Conservation (phyloP, 2,888 invertebrate genomes). For the Cheiracanthium punctorium region DNA sequence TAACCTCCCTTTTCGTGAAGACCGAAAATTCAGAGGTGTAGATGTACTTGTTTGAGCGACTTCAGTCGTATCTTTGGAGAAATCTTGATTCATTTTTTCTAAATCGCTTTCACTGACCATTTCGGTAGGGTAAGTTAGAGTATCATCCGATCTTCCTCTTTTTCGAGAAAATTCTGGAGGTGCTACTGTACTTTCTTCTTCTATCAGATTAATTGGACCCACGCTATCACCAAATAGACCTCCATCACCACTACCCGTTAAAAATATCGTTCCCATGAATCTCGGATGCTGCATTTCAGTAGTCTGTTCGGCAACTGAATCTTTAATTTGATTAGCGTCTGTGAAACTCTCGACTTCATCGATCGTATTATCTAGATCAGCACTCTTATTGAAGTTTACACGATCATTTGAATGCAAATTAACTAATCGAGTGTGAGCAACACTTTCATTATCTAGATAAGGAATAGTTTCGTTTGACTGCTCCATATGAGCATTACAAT, state of each 20-base stretch:
- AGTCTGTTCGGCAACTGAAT: not conserved
- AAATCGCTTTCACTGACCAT: not conserved
- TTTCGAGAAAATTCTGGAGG: not conserved
- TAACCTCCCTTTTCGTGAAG: not conserved
- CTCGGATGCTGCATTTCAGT: not conserved
- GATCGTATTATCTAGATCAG: no score
- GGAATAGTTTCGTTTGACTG: no score
- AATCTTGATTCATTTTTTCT: no score
- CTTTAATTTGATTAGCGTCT: no score
- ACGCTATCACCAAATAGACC: constrained; percentile 1
- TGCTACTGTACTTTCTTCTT: constrained; percentile 13
- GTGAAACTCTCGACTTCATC: no score
- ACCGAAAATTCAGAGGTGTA: not conserved
- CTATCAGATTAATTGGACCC: constrained; percentile 18
- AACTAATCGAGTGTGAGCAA: no score
- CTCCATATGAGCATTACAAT: no score
- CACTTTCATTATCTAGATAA: no score
- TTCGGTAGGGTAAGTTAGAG: not conserved
- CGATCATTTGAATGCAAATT: no score
- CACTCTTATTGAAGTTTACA: no score
- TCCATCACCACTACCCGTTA: constrained; percentile 29
- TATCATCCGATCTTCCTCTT: not conserved
- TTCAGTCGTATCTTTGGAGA: not conserved
- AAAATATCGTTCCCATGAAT: constrained; percentile 17
- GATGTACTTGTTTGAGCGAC: not conserved